Base-by-base conservation (phyloP, 2,113 vertebrate genomes). In the Oncorhynchus clarkii region DNA sequence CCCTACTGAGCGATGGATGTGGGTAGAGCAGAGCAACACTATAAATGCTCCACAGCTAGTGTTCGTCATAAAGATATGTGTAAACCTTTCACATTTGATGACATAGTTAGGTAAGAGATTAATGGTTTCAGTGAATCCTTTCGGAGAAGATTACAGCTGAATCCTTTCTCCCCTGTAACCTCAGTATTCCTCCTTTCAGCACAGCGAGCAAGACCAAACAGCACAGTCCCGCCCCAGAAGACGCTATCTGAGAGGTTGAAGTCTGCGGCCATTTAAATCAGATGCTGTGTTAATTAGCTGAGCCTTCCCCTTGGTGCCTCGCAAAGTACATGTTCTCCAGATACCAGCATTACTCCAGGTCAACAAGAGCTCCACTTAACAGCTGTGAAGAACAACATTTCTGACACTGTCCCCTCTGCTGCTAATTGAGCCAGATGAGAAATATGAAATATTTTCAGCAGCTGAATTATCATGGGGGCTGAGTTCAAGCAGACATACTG, bases 281-380 rank as follows among this genome's bases (percentile, higher is more conserved):
- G 76, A 77, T 74, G 75, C 78, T 73, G 70, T 49, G 74, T 73
- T 81, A 85, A 87, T 87, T 82, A 74, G 75, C 62, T 34, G 68
- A 78, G 67, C 71, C 51, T 49, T 69, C 72, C 79, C 31, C 66
- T 31, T 34, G 12, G 69, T 80, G 77, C 78, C 48, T 62, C 74
- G 48, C 70, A 66, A 75, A 84, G 81, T 75, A 72, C 74, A 70
- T 81, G 59, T 82, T 70, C 59, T 67, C 27, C 24, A 77, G 54
- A 83, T 72, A 77, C 49, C 62, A 81, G 81, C 84, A 83, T 80
- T 71, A 77, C 81, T 83, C 66, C 73, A 85, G 83, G 81, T 83
- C 81, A 87, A 70, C 22, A 77, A 81, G 22, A 71, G 68, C 69
- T 77, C 75, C 74, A 73, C 67, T 83, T 76, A 77, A 77, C 75